These are phyloP conservation scores for Rhinatrema bivittatum DNA, from an alignment of 2,797 vertebrate genomes.

Conservation along the genomic window DNA sequence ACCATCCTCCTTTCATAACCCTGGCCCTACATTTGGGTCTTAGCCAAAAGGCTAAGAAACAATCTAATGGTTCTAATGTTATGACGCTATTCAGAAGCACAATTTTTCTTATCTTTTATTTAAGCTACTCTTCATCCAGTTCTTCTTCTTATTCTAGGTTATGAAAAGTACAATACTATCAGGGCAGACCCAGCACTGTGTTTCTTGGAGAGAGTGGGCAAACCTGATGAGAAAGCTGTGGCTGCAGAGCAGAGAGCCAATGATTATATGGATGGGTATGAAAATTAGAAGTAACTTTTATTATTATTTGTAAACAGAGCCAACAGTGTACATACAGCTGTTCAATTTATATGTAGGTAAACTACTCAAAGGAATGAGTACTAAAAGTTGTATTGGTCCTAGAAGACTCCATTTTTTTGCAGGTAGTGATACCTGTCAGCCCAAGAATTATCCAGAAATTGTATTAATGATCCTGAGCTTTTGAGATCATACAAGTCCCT, in stretches of 20 bases:
- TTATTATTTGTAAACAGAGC: background rate
- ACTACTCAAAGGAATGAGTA: background rate
- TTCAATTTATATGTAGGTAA: background rate
- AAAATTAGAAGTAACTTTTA: background rate
- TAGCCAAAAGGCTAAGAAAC: no score
- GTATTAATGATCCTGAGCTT: no score
- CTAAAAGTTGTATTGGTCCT: no score
- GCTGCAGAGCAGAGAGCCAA: slow-evolving; percentile 95
- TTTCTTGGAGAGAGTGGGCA: slow-evolving; percentile 90
- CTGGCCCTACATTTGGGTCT: no score
- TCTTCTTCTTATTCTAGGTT: slow-evolving; percentile 58
- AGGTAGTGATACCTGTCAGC: no score
- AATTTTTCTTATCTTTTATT: background rate
- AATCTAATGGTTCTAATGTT: no score
- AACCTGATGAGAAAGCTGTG: slow-evolving; percentile 95
- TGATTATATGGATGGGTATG: slow-evolving; percentile 93
- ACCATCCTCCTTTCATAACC: no score
- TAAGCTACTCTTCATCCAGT: background rate
- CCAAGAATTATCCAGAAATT: no score
- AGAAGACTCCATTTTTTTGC: no score
- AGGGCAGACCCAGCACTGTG: slow-evolving; percentile 86
- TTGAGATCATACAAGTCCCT: no score
- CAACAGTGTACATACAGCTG: fast-evolving
- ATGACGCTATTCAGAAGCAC: no score
- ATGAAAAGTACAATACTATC: slow-evolving; percentile 97